phyloP scores from a whole-genome alignment of 2,113 vertebrate genomes.

The Sisor rabdophorus region DNA sequence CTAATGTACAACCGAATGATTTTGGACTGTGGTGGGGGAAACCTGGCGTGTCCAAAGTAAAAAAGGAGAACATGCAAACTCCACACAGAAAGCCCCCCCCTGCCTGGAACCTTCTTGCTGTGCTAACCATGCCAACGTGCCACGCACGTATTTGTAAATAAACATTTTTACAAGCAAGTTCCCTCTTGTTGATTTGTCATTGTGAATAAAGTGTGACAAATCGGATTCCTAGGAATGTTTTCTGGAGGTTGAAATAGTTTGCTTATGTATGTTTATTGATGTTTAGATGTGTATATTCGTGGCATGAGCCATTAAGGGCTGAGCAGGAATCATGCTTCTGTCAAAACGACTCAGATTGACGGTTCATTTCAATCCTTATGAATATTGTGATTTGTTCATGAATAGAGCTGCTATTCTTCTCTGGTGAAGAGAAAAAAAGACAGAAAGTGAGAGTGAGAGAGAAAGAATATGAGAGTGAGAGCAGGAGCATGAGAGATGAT shows the following conservation, averaged over 20 bases:
- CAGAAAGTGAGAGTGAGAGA: conserved; percentile 7
- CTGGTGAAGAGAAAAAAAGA: conserved; percentile 16
- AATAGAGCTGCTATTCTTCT: conserved; percentile 33
- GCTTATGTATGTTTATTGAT: conserved; percentile 47
- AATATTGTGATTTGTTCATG: conserved; percentile 60
- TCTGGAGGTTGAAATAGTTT: conserved; percentile 10
- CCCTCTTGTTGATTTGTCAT: background rate
- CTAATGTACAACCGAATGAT: no score
- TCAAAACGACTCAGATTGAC: conserved; percentile 54
- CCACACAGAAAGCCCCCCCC: no score
- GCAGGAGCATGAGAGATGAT: conserved; percentile 49
- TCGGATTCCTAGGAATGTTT: background rate
- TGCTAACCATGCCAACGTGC: no score
- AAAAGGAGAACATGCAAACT: no score
- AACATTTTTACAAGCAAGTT: no score
- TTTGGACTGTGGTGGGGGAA: no score
- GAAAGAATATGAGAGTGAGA: conserved; percentile 10
- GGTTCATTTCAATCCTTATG: conserved; percentile 58
- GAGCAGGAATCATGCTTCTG: conserved; percentile 55
- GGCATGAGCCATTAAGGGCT: conserved; percentile 45
- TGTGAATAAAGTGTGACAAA: background rate
- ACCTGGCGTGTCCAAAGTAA: no score
- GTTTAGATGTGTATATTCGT: conserved; percentile 36
- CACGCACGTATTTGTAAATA: no score
- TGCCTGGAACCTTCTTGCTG: no score